These are phyloP conservation scores for Aleiodes alternator DNA, from an alignment of 2,888 invertebrate genomes.

Conservation along the genomic window DNA sequence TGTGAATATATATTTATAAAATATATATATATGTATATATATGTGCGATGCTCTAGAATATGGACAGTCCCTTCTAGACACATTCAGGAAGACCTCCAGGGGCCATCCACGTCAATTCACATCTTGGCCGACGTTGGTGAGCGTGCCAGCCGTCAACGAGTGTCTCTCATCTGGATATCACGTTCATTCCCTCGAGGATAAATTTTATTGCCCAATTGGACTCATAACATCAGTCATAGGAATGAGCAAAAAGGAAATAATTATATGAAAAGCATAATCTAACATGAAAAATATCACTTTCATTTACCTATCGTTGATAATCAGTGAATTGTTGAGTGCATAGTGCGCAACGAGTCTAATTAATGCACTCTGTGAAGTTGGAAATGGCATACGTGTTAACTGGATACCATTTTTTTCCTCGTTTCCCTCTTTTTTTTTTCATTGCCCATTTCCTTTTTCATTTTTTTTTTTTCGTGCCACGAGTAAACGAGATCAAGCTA, in stretches of 20 bases:
- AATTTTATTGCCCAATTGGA: not conserved
- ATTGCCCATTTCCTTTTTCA: too few species aligned
- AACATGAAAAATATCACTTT: conserved; percentile 39
- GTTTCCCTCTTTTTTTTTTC: not conserved
- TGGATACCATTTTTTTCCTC: not conserved
- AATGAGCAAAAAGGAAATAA: not conserved
- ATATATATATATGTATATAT: not conserved
- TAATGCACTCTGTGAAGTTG: conserved; percentile 18
- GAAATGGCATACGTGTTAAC: conserved; percentile 13
- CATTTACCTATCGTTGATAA: conserved; percentile 26
- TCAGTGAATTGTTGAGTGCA: conserved; percentile 26
- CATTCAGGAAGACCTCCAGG: conserved; percentile 23
- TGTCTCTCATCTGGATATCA: conserved; percentile 21
- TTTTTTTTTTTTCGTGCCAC: too few species aligned
- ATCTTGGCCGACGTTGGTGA: conserved; percentile 16
- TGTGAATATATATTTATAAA: not conserved
- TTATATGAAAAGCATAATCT: not conserved
- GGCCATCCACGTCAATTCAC: conserved; percentile 27
- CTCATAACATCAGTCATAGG: not conserved
- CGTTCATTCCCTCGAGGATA: not conserved
- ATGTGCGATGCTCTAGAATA: conserved; percentile 14
- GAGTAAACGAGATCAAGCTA: too few species aligned
- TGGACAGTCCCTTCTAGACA: conserved; percentile 4
- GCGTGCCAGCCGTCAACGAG: conserved; percentile 34
- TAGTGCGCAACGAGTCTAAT: conserved; percentile 26